Base-by-base conservation (phyloP, 2,113 vertebrate species). In the Datnioides undecimradiatus region DNA sequence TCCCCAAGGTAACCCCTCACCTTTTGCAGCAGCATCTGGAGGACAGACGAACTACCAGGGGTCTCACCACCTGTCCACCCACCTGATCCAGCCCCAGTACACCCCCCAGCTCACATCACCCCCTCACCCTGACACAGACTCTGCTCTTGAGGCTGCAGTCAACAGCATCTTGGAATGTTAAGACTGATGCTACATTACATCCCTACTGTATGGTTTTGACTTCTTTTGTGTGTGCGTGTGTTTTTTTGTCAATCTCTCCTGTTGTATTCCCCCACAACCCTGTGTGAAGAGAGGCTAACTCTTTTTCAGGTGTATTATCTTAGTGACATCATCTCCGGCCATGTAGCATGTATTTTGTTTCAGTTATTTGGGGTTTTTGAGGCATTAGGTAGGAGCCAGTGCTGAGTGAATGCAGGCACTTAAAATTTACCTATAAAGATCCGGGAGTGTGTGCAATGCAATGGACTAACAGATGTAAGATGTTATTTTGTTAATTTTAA, bases 81-180 rank as follows among this genome's bases (percentile, higher is more conserved):
- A 76, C 21, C 80, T 79, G 4, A 36, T 40, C 69, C 90, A 88
- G 73, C 87, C 91, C 65, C 94, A 84, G 71, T 85, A 93, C 88
- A 92, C 95, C 83, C 93, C 95, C 79, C 95, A 94, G 88, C 95
- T 95, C 92, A 90, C 91, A 76, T 96, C 97, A 76, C 91, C 95
- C 65, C 90, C 94, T 49, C 83, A 80, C 73, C 92, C 95, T 48
- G 97, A 99, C 93, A 97, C 97, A 13, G 98, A 99, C 95, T 98
- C 97, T 71, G 96, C 98, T 94, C 95, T 99, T 81, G 98, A 99
- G 96, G 98, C 98, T 57, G 98, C 98, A 87, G 98, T 99, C 95
- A 99, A 99, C 96, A 99, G 98, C 96, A 99, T 99, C 93, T 93
- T 99, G 91, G 97, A 99, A 95, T 99, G 98, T 96, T 99, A 96